Evolutionary conservation across 2,797 vertebrate genomes (phyloP).

Genomic region (Microctenopoma lineatum): DNA sequence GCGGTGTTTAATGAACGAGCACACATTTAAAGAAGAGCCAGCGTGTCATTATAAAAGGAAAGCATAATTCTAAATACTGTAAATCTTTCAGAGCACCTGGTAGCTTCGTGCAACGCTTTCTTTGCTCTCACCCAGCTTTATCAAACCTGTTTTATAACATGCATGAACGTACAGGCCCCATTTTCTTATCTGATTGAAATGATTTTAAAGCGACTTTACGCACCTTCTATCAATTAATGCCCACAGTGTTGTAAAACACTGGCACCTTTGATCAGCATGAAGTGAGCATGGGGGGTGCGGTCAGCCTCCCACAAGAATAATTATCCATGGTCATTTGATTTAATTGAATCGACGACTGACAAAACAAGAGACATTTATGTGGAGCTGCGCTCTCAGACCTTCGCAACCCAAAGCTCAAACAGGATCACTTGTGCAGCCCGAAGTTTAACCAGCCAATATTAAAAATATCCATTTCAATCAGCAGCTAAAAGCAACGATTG

Average conservation of each 20-base stretch:
- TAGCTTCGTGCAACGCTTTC: neutral
- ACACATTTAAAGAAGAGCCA: neutral
- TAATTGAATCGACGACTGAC: constrained; percentile 62
- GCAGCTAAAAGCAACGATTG: constrained; percentile 15
- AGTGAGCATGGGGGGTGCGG: constrained; percentile 50
- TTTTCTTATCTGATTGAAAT: constrained; percentile 28
- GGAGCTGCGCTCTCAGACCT: constrained; percentile 32
- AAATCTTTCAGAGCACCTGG: neutral
- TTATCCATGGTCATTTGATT: constrained; percentile 63
- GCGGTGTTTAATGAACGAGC: neutral
- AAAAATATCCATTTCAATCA: constrained; percentile 8
- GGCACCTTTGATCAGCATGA: constrained; percentile 55
- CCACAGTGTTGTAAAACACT: constrained; percentile 46
- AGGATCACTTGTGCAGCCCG: neutral
- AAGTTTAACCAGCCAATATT: constrained; percentile 6
- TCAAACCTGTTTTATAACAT: neutral
- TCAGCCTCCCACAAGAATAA: constrained; percentile 58
- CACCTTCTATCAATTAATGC: constrained; percentile 44
- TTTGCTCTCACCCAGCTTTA: neutral
- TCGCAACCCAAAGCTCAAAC: constrained; percentile 11
- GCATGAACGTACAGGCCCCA: neutral
- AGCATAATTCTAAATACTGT: neutral
- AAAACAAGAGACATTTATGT: constrained; percentile 42
- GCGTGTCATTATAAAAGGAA: neutral
- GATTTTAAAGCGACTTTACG: constrained; percentile 32